phyloP scores from a whole-genome alignment of 2,888 invertebrate species.

The Macropis europaea region DNA sequence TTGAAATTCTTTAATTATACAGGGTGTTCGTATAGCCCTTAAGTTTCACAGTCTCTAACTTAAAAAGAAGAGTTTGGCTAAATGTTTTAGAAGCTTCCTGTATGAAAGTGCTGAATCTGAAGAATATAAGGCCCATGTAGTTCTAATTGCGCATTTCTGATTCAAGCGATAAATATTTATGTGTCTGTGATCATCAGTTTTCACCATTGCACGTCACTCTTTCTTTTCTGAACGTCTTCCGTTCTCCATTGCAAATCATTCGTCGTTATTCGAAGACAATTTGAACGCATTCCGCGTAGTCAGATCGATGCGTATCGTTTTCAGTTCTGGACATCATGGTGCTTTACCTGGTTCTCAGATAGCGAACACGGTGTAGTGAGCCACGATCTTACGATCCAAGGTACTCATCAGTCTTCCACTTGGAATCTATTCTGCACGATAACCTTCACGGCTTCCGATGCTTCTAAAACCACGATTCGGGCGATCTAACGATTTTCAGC shows the following conservation, averaged over 20 bases:
- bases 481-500: too few species aligned
- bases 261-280: neutral
- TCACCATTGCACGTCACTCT: neutral
- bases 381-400: slow-evolving; percentile 51
- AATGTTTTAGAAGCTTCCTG: too few species aligned
- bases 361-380: slow-evolving; percentile 62
- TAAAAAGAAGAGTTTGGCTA: too few species aligned
- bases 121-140: neutral
- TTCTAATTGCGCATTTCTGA: slow-evolving; percentile 7
- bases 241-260: neutral
- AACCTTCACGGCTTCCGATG: neutral
- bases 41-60: too few species aligned
- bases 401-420: slow-evolving; percentile 43
- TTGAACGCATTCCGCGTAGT: slow-evolving; percentile 25
- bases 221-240: neutral
- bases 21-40: too few species aligned
- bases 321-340: slow-evolving; percentile 76
- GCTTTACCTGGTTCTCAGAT: slow-evolving; percentile 77
- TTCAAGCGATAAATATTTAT: neutral
- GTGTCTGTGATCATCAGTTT: slow-evolving; percentile 9
- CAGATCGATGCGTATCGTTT: slow-evolving; percentile 65
- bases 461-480: too few species aligned
- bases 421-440: neutral
- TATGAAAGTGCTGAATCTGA: too few species aligned
- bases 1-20: too few species aligned